Conservation (phyloP, 2,113 vertebrate species). For the Pomatostomus ruficeps region DNA sequence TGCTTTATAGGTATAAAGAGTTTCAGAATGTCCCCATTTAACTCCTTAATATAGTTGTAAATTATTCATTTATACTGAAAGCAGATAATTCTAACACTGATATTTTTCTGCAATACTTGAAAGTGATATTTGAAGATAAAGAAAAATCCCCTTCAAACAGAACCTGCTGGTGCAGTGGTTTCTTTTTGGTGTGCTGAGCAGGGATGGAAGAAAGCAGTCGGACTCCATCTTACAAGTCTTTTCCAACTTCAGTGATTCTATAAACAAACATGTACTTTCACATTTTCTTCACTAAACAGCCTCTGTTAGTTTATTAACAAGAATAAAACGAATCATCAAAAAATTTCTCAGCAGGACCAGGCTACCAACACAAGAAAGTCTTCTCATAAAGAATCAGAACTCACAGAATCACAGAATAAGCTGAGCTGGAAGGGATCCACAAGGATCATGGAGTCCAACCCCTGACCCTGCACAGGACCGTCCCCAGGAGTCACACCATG, state of each 20-base stretch:
- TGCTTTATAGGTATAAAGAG: neutral
- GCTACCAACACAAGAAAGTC: neutral
- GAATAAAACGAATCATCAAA: neutral
- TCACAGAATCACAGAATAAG: neutral
- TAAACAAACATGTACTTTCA: neutral
- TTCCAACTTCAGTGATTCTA: neutral
- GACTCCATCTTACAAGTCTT: neutral
- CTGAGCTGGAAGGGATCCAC: neutral
- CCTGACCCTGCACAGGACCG: neutral
- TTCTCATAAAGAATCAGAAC: neutral
- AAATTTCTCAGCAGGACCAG: neutral
- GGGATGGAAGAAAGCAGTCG: fast-evolving
- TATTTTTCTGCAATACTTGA: neutral
- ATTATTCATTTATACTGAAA: neutral
- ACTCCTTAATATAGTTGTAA: neutral
- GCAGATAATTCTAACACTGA: neutral
- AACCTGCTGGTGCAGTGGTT: neutral
- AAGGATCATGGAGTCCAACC: neutral
- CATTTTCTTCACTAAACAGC: neutral
- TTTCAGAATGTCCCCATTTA: neutral
- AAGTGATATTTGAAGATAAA: neutral
- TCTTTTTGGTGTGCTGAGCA: neutral
- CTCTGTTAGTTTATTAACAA: neutral
- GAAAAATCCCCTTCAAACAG: neutral
- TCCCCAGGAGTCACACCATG: neutral